These are phyloP conservation scores for Misgurnus mizolepis DNA, from an alignment of 2,113 vertebrate genomes.

Conservation along the genomic window DNA sequence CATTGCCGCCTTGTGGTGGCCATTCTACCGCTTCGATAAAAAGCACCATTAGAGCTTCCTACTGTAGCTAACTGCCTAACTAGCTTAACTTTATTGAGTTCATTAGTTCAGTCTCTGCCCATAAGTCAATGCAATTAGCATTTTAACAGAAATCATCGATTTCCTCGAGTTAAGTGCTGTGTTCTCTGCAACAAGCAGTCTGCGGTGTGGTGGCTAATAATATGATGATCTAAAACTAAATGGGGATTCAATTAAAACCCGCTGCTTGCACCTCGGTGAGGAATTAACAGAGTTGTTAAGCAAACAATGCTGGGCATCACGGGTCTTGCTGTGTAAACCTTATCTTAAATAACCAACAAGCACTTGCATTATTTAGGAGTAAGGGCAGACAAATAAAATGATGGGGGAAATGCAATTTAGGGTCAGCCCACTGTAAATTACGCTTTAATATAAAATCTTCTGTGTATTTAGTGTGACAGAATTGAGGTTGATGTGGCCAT, in stretches of 20 bases:
- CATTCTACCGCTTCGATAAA: neutral
- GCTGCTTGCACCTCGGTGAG: neutral
- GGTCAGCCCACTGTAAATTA: constrained; percentile 43
- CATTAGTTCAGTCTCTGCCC: neutral
- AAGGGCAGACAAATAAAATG: neutral
- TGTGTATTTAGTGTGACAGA: constrained; percentile 33
- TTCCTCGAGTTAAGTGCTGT: too few relatives aligned
- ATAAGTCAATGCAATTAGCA: constrained; percentile 1
- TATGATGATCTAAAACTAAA: neutral
- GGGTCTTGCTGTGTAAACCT: constrained; percentile 30
- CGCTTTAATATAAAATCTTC: constrained; percentile 47
- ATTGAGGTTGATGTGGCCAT: neutral
- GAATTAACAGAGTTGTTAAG: constrained; percentile 40
- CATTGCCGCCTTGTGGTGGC: constrained; percentile 58
- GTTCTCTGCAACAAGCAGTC: neutral
- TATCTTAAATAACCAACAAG: constrained; percentile 28
- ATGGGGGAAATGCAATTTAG: neutral
- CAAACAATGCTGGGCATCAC: neutral
- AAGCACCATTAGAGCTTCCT: neutral
- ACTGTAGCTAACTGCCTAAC: neutral
- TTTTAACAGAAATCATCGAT: constrained; percentile 27
- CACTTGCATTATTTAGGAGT: neutral
- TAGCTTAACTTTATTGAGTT: neutral
- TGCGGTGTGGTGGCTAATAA: neutral
- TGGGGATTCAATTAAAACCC: neutral